Evolutionary conservation across 2,797 vertebrate genomes (phyloP), one percentile per base, ranked within the genome.

Genomic region (Etheostoma perlongum): DNA sequence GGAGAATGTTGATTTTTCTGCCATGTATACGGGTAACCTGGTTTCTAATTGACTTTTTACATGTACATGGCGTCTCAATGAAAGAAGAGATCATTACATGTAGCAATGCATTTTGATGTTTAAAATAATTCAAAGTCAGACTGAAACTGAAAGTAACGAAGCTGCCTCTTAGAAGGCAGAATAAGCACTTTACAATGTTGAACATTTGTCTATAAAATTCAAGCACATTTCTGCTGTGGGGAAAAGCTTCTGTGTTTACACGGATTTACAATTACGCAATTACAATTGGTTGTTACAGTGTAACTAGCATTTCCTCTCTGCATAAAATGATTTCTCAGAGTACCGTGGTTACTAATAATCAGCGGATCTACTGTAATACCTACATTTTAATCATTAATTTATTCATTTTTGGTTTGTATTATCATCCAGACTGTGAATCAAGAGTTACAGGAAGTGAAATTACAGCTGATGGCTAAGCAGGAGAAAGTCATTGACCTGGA

Each of bases 391-490:
- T 49, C 15, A 49, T 64, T 5, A 33, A 4, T n/a, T 73, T 0
- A 64, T 70, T 5, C 11, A 40, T 51, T 62, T 62, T 7, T 80
- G 16, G 5, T 73, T 33, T 65, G 0, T 60, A 6, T 79, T 66
- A 49, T 46, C 27, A 46, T 78, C 16, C 83, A 99, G 97, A 80
- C 59, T 54, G 68, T 94, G 66, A 94, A 59, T n/a, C 92, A 96
- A 61, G 95, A 97, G 66, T 92, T 96, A 63, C 87, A 85, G 64
- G 91, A 89, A 71, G 85, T 95, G 67, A 95, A 74, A 78, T 85
- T 86, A 55, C 94, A 96, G 61, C 91, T 97, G n/a, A 92, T 85
- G 54, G 82, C 89, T 1, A 91, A 94, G 82, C 91, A 91, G 59
- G 89, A 67, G 75, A 94, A 93, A 79, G 90, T 85, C 8, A 61